Evolutionary conservation across 2,888 invertebrate genomes (phyloP).

Genomic region (Synanthedon myopaeformis): DNA sequence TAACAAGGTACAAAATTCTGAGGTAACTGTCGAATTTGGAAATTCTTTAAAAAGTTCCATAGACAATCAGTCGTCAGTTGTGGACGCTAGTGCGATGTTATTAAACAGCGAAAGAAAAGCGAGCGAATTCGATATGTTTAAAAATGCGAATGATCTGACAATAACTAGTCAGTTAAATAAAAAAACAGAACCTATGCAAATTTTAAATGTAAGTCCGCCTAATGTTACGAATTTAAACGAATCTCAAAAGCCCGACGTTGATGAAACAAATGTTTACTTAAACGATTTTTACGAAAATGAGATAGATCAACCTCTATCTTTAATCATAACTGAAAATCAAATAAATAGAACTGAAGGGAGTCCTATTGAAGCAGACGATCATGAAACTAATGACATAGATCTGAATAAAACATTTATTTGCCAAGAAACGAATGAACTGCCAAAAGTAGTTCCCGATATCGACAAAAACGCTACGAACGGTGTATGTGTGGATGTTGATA

Average conservation of each 20-base stretch:
- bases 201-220: constrained; percentile 29
- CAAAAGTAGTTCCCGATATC: too few relatives aligned
- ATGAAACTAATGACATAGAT: constrained; percentile 19
- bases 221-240: constrained; percentile 37
- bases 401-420: constrained; percentile 32
- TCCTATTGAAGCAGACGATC: constrained; percentile 30
- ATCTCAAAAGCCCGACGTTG: constrained; percentile 38
- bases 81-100: constrained; percentile 39
- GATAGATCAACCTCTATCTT: constrained; percentile 58
- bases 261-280: constrained; percentile 27
- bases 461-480: too few relatives aligned
- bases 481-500: too few relatives aligned
- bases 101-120: constrained; percentile 38
- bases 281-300: constrained; percentile 52
- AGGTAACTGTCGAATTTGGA: constrained; percentile 21
- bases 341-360: constrained; percentile 30
- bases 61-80: constrained; percentile 44
- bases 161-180: constrained; percentile 20
- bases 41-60: constrained; percentile 36
- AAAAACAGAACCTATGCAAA: constrained; percentile 20
- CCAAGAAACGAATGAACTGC: constrained; percentile 8
- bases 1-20: too few relatives aligned
- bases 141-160: constrained; percentile 5
- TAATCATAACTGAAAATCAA: constrained; percentile 51
- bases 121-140: constrained; percentile 24